Base-by-base conservation (phyloP, 2,797 vertebrate genomes). In the Apogon hyalosoma region DNA sequence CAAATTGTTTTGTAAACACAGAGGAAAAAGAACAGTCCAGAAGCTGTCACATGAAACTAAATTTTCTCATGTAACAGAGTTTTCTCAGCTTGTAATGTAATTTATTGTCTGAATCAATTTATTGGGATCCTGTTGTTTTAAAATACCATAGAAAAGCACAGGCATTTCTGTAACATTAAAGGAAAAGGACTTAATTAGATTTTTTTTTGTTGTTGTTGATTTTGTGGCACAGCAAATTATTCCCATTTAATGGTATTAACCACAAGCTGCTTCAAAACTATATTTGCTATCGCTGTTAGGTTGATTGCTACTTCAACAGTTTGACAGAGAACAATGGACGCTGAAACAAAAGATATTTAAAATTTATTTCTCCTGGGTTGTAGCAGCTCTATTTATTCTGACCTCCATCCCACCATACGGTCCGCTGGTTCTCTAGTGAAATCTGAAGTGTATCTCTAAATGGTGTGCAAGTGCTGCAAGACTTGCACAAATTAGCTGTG, bases 391-490 rank as follows among this genome's bases (percentile, higher is more conserved):
- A 77, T 89, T 88, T 85, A 83, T 87, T 86, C 72, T 85, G 77
- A 84, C 80, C 87, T 81, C 81, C 67, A 75, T 82, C 70, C 71
- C 15, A 11, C 73, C 83, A 72, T 71, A 84, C 64, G 67, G 79
- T 85, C 73, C 77, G 69, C 76, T 70, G 74, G 61, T 69, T 89
- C 90, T 90, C 81, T 70, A 72, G 84, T 85, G 84, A 88, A 92
- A 89, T 92, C 87, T 88, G 82, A 92, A 92, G 84, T 88, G 87
- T 86, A 82, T 92, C 88, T 91, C 83, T 91, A 92, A 92, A 91
- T 86, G 84, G 82, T 88, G 85, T 91, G 83, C 89, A 90, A 91
- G 84, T 73, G 81, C 86, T 84, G 86, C 86, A 86, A 88, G 87
- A 87, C 82, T 84, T 66, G 73, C 84, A 82, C 90, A 90, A 92